Evolutionary conservation across 2,888 invertebrate genomes (phyloP), one percentile per base, ranked within the genome.

Genomic region (Augochlorella aurata): DNA sequence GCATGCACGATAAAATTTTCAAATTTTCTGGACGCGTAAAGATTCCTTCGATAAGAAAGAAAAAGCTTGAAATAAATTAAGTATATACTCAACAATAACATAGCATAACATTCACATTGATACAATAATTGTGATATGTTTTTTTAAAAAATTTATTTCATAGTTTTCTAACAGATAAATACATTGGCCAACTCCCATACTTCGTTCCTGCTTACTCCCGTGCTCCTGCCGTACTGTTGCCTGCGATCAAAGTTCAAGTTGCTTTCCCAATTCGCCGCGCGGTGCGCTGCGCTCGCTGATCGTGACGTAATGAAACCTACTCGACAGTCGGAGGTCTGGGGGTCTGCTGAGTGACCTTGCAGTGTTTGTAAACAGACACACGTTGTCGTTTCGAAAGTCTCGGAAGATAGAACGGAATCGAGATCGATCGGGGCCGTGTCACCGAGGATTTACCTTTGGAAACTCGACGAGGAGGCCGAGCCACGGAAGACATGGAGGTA

Each of bases 311-410:
- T 81, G 50, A 68, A 74, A 73, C 79, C 81, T 81, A 84, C 76
- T 78, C 77, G 63, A 73, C 72, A 87, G 81, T 85, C 84, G 68
- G 82, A 83, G 81, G 85, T 80, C 83, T 80, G 83, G 83, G 89
- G 90, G 90, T 90, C 91, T 91, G 91, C 94, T 93, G 94, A 94
- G 94, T 96, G 96, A 96, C 96, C 96, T 96, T 96, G 96, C 95
- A 94, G 94, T 96, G 95, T 96, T 96, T 96, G 96, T 96, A 96
- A 96, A 96, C 96, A 96, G 95, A 95, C 94, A 94, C 95, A 95
- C 94, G 95, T 95, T 95, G 95, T 94, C 79, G 84, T 84, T 82
- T 38, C 79, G 71, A 77, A 83, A 87, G 83, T 85, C 81, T 84
- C 72, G 83, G 58, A 84, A 76, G 74, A 78, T 66, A 75, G 80